Base-by-base conservation (phyloP, 1,140 invertebrate genomes). In the Hycleus phaleratus region DNA sequence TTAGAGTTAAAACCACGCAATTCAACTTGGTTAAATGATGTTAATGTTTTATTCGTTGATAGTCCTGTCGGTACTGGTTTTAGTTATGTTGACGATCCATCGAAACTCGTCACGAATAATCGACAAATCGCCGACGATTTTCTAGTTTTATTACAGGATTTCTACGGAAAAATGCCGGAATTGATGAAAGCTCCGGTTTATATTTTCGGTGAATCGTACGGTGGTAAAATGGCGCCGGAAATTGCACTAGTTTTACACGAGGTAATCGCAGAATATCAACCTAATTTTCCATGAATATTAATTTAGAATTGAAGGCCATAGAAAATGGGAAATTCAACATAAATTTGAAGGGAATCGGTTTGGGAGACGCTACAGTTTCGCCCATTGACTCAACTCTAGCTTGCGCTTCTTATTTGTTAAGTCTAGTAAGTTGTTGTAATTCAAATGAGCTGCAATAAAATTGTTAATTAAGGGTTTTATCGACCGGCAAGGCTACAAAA, bases 291-390 rank as follows among this genome's bases (percentile, higher is more conserved):
- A 32, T 32, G 32, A 7, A 32, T 32, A 7, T 18, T 18, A 32
- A 32, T 2, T 2, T 2, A 32, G 3, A 32, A 32, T 32, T 7
- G 32, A 5, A 32, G 83, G 85, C 84, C 42, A 82, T 87, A 60
- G 60, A 81, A 61, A 70, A 68, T 1, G 83, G 81, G 1, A 78
- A 76, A 46, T 81, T 94, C 2, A 75, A 77, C 18, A 85, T 82
- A 43, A 89, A 90, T 60, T 79, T 95, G 42, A 79, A 79, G 60
- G 90, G 90, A 1, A 81, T 93, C 8, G 86, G 82, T 0, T 78
- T 94, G 68, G 90, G 90, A 2, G 90, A 93, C 72, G 82, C 89
- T 0, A 94, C 90, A 90, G 90, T 93, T 49, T 87, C 85, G n/a
- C 90, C 91, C 0, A 81, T 92, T 44, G 88, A 93, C 68, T 85